phyloP scores from a whole-genome alignment of 2,113 vertebrate genomes.

The Jacana jacana region DNA sequence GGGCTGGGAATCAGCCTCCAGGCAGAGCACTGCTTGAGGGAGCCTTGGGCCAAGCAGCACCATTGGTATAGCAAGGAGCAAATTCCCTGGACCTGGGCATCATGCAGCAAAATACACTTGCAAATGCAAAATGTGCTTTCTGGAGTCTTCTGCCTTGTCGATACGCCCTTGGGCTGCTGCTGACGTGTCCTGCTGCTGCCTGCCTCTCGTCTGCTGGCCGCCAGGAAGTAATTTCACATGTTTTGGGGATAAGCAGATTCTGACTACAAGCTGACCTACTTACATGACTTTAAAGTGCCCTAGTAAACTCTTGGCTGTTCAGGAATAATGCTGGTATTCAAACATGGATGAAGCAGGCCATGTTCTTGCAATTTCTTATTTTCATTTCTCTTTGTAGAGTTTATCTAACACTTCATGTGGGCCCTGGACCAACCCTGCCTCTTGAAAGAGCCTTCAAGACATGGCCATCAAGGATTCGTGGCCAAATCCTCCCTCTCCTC shows the following conservation, averaged over 20 bases:
- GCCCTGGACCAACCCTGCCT: neutral
- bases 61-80: neutral
- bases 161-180: neutral
- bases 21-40: neutral
- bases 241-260: slow-evolving; percentile 39
- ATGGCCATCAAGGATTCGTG: rapidly evolving
- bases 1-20: neutral
- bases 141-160: neutral
- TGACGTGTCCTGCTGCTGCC: neutral
- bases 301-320: slow-evolving; percentile 48
- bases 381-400: neutral
- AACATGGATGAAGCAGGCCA: neutral
- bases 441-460: neutral
- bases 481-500: neutral
- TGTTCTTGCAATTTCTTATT: neutral
- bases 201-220: neutral
- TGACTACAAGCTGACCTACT: slow-evolving; percentile 8
- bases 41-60: neutral
- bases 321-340: neutral
- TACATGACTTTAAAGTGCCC: slow-evolving; percentile 37
- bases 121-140: neutral
- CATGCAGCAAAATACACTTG: neutral
- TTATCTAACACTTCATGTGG: neutral
- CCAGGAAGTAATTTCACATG: slow-evolving; percentile 18
- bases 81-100: neutral